Evolutionary conservation across 2,888 invertebrate species (phyloP).

Genomic region (Caenorhabditis uteleia): DNA sequence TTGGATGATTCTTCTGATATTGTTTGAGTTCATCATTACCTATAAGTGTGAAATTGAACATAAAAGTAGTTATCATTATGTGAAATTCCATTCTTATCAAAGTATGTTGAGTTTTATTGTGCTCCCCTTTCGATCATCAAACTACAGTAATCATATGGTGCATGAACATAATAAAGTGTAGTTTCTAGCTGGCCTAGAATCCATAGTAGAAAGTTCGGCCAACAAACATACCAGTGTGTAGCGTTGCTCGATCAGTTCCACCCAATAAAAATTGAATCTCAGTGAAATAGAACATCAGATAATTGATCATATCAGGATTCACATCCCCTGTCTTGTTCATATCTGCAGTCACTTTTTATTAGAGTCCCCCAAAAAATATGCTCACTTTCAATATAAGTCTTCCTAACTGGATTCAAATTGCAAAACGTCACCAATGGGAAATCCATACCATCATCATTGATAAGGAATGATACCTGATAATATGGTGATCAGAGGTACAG

Average conservation of each 20-base stretch:
- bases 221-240: too few relatives aligned
- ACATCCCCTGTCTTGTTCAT: slow-evolving; percentile 42
- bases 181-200: too few relatives aligned
- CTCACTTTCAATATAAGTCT: slow-evolving; percentile 47
- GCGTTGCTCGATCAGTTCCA: slow-evolving; percentile 2
- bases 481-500: too few relatives aligned
- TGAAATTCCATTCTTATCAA: too few relatives aligned
- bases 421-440: slow-evolving; percentile 63
- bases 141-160: too few relatives aligned
- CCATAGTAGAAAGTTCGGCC: too few relatives aligned
- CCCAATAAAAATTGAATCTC: slow-evolving; percentile 25
- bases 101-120: slow-evolving; percentile 3
- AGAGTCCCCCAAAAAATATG: too few relatives aligned
- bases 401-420: slow-evolving; percentile 57
- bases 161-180: too few relatives aligned
- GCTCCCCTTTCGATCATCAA: too few relatives aligned
- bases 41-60: too few relatives aligned
- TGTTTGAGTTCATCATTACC: slow-evolving; percentile 18
- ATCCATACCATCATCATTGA: slow-evolving; percentile 57
- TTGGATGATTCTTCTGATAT: slow-evolving; percentile 18
- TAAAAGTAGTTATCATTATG: too few relatives aligned
- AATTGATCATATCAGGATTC: slow-evolving; percentile 35
- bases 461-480: slow-evolving; percentile 58
- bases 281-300: slow-evolving; percentile 37
- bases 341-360: slow-evolving; percentile 8